Conservation (phyloP, 2,797 vertebrate genomes). For the Anas bahamensis region DNA sequence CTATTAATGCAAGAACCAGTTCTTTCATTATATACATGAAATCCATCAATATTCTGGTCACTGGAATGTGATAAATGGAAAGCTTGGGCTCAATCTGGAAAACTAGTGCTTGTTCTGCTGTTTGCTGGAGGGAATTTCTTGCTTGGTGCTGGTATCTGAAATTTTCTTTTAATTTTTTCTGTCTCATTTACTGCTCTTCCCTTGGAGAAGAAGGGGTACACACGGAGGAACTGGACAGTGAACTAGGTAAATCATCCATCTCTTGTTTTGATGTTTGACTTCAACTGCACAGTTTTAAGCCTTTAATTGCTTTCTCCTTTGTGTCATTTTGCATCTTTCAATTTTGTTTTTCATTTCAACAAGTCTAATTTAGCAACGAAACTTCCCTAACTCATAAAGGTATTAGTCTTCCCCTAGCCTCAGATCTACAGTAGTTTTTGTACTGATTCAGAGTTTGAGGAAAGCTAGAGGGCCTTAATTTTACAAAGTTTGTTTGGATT, state of each 20-base stretch:
- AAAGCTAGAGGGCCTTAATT: neutral
- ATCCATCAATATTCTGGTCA: constrained; percentile 57
- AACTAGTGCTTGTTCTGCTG: constrained; percentile 59
- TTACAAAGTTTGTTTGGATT: neutral
- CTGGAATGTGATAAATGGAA: constrained; percentile 33
- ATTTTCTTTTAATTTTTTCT: constrained; percentile 84
- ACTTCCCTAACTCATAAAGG: neutral
- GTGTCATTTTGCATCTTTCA: constrained; percentile 60
- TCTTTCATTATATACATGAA: constrained; percentile 39
- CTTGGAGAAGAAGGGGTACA: constrained; percentile 98
- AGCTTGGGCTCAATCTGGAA: constrained; percentile 61
- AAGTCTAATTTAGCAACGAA: neutral
- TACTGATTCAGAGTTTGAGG: neutral
- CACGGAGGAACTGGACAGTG: constrained; percentile 99
- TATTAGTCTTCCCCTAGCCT: neutral
- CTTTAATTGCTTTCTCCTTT: constrained; percentile 61
- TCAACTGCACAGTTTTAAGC: constrained; percentile 50
- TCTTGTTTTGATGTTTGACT: constrained; percentile 59
- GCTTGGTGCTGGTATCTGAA: constrained; percentile 85
- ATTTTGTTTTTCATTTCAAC: constrained; percentile 23
- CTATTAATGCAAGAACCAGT: constrained; percentile 18
- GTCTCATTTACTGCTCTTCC: constrained; percentile 80
- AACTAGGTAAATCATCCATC: constrained; percentile 90
- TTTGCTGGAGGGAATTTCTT: constrained; percentile 77
- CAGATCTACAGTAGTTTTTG: neutral